Conservation (phyloP, 30 jellyfish, hydroid and myxozoan genomes). For the Calvadosia cruxmelitensis region DNA sequence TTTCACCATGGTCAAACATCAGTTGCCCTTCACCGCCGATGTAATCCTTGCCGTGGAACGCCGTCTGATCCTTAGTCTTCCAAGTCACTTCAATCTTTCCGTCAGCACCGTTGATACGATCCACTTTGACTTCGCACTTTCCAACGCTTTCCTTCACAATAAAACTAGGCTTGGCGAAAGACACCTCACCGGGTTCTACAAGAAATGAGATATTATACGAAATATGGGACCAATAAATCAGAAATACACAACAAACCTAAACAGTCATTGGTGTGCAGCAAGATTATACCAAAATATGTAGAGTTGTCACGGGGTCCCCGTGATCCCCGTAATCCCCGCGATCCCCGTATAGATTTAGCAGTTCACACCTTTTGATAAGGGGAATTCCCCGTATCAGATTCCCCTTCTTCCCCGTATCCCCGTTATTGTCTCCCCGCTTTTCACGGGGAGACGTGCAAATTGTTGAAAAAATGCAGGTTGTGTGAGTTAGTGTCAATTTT, state of each 20-base stretch:
- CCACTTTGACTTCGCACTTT: slow-evolving; percentile 53
- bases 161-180: slow-evolving; percentile 72
- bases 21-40: slow-evolving; percentile 89
- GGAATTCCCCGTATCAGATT: too few species aligned
- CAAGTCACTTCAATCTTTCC: slow-evolving; percentile 77
- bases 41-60: slow-evolving; percentile 85
- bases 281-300: too few species aligned
- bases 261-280: too few species aligned
- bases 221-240: background rate
- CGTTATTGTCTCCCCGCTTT: too few species aligned
- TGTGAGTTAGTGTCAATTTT: too few species aligned
- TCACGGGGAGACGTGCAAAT: too few species aligned
- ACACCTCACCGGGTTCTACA: slow-evolving; percentile 80
- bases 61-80: slow-evolving; percentile 92
- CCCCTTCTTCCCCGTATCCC: too few species aligned
- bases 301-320: too few species aligned
- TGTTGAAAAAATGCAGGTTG: too few species aligned
- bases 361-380: too few species aligned
- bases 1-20: slow-evolving; percentile 91
- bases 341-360: too few species aligned
- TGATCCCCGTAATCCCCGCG: too few species aligned
- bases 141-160: slow-evolving; percentile 90
- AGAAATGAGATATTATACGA: background rate
- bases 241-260: background rate
- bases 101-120: slow-evolving; percentile 88